Evolutionary conservation across 2,888 invertebrate species (phyloP), one percentile per base, ranked within the genome.

Genomic region (Eulithis testata): DNA sequence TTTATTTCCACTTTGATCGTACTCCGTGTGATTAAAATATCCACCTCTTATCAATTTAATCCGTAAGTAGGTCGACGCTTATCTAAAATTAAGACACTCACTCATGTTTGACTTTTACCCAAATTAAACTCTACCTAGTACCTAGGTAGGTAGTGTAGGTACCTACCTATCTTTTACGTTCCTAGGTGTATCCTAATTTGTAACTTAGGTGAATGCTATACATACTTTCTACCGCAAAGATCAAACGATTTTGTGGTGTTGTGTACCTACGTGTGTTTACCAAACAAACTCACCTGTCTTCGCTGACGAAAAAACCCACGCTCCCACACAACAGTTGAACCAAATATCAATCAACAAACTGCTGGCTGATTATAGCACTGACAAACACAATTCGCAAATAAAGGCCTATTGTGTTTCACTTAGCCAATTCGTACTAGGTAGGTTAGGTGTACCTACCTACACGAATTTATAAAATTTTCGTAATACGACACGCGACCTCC

Each of bases 381-480:
- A 45, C 55, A 54, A 60, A 50, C 52, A 60, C 60, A 61, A 63
- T 54, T 61, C 37, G 57, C 56, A 63, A 60, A 60, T 67, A 58
- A 60, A 57, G 60, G 37, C 47, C 66, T 64, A 60, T 67, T 64
- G 67, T 67, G 53, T 63, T 44, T 60, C 67, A 64, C 60, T 67
- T 67, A 54, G 14, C 43, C 43, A 44, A 67, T 55, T 53, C 51
- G 49, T 49, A 9, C 2, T 12, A 8, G 14, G 2, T 49, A 11
- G n/a, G 44, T 12, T 47, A 47, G 21, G 21, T 49, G 9, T 40
- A 40, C 40, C 40, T 40, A 49, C 47, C 47, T 12, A 47, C 14
- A 47, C 49, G 49, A 49, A 49, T 9, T 9, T 49, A 21, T 3
- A 44, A 49, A 21, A 11, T 11, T 21, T 14, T 47, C 47, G 49